A percentile compares a stretch with the other conserved stretches of the same genome.
Evolutionary conservation across 2,888 invertebrate genomes (phyloP).

Genomic region (Lasioglossum pauxillum): DNA sequence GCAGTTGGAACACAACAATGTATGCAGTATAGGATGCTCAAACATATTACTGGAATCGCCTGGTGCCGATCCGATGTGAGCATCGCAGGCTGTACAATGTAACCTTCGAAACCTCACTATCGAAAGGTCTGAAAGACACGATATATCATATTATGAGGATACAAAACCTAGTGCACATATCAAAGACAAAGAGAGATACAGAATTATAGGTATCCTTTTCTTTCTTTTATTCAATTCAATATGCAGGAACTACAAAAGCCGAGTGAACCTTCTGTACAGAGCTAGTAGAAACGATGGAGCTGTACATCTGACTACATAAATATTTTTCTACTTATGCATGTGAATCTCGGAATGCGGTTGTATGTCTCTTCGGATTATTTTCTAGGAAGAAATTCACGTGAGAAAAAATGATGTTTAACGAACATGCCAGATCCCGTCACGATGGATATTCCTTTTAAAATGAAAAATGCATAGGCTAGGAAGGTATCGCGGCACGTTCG

Average conservation of each 20-base stretch:
- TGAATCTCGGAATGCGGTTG: neutral
- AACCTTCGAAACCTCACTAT: slow-evolving; percentile 87
- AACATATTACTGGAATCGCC: slow-evolving; percentile 88
- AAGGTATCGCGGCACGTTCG: slow-evolving; percentile 9
- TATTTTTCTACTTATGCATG: neutral
- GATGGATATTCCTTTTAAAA: neutral
- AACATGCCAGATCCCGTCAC: neutral
- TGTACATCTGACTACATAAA: neutral
- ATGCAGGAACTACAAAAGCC: neutral
- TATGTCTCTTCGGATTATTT: neutral
- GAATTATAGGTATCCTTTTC: neutral
- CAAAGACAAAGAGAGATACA: neutral
- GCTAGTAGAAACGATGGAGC: neutral
- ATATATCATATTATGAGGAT: neutral
- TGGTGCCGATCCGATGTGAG: slow-evolving; percentile 90
- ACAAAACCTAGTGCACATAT: neutral
- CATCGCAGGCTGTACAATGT: slow-evolving; percentile 91
- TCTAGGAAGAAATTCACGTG: neutral
- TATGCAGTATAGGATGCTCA: slow-evolving; percentile 90
- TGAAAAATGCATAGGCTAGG: neutral
- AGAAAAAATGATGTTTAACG: neutral
- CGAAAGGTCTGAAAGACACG: slow-evolving; percentile 86
- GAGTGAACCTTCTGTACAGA: neutral
- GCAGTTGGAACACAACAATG: slow-evolving; percentile 90
- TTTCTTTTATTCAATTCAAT: neutral